Conservation (phyloP, 2,113 vertebrate genomes). For the Pelvicachromis taeniatus region DNA sequence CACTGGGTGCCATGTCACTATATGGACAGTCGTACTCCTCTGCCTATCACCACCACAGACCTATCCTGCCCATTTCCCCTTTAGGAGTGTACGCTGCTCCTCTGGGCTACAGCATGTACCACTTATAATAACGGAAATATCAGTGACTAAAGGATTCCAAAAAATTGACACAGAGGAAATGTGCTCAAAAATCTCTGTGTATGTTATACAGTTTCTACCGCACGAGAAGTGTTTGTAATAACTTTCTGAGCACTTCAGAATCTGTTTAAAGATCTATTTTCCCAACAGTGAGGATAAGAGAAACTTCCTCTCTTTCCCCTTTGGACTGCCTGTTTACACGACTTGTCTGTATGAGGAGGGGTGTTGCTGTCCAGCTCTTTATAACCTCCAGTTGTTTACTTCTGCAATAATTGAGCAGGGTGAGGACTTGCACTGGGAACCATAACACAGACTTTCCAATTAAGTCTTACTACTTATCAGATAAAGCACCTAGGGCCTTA, state of each 20-base stretch:
- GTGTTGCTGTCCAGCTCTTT: slow-evolving; percentile 14
- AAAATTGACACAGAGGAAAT: slow-evolving; percentile 9
- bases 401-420: slow-evolving; percentile 42
- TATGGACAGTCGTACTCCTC: slow-evolving; percentile 69
- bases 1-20: slow-evolving; percentile 64
- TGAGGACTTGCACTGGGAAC: slow-evolving; percentile 22
- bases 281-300: slow-evolving; percentile 5
- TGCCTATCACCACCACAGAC: slow-evolving; percentile 62
- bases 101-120: slow-evolving; percentile 74
- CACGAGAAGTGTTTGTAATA: slow-evolving; percentile 20
- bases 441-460: background rate
- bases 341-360: slow-evolving; percentile 6
- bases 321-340: slow-evolving; percentile 42
- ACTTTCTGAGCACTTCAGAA: slow-evolving; percentile 15
- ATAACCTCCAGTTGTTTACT: slow-evolving; percentile 44
- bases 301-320: background rate
- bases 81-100: slow-evolving; percentile 68
- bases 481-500: slow-evolving; percentile 32
- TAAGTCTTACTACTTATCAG: background rate
- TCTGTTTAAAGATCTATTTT: background rate
- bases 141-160: slow-evolving; percentile 4
- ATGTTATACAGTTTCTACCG: slow-evolving; percentile 11
- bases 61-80: slow-evolving; percentile 66
- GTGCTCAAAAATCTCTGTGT: background rate
- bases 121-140: slow-evolving; percentile 56